Evolutionary conservation across 2,888 invertebrate genomes (phyloP), one percentile per base, ranked within the genome.

Genomic region (Nebria salina): DNA sequence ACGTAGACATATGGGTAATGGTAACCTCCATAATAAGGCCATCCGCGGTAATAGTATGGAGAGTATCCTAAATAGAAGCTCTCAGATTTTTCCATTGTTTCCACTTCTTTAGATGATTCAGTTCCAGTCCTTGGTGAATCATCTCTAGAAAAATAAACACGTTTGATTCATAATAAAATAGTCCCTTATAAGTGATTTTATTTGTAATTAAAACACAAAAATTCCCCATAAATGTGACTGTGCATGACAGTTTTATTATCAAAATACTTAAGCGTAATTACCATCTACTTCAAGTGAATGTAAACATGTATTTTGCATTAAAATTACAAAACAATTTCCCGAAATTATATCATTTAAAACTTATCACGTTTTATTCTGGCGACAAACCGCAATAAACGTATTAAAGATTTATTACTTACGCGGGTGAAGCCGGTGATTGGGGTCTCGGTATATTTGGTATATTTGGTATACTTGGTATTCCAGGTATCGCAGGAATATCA

Each of bases 41-140:
- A 84, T 6, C 78, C 64, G 20, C 73, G 64, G 54, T 81, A 76
- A 75, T 82, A 83, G 76, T 84, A 83, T 68, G 84, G 84, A 82
- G 82, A 83, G 42, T 81, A 81, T 8, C 79, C 76, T 20, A 80
- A 74, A 75, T 83, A 83, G 25, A 82, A 82, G 73, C 77, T 82
- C 83, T 84, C 84, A 6, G 83, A 83, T 66, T 83, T 83, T 75
- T 84, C 84, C 68, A 84, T 76, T 13, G 82, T 82, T 76, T 83
- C 84, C 25, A 76, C 76, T 72, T 81, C 81, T 43, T 76, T 76
- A 11, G 80, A 72, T 26, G 68, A n/a, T n/a, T 80, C 75, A 2
- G 75, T 26, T 26, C 74, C 74, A 8, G 74, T 25, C 13, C 25
- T 20, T 6, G 25, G 66, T 11, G 79, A n/a, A 9, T 74, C 20